Evolutionary conservation across 2,797 vertebrate species (phyloP).

Genomic region (Schizopygopsis malacanthus): DNA sequence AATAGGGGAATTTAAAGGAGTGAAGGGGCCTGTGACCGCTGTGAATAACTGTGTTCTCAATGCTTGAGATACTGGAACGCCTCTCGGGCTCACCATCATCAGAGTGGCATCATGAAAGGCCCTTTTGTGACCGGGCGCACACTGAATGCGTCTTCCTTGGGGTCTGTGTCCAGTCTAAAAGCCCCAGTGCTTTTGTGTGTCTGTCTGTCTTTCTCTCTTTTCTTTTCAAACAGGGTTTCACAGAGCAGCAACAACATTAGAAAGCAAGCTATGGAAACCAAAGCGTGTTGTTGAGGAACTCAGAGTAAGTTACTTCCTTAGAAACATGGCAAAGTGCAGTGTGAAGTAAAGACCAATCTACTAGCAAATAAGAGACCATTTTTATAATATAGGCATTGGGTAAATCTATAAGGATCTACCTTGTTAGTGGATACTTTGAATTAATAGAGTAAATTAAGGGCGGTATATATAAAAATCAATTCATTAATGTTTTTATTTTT

Average conservation of each 20-base stretch:
- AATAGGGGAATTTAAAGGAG: conserved; percentile 61
- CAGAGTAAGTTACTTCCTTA: conserved; percentile 30
- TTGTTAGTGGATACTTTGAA: background rate
- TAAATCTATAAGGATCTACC: background rate
- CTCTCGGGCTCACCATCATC: conserved; percentile 66
- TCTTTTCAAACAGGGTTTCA: conserved; percentile 54
- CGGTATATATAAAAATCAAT: background rate
- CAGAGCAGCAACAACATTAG: conserved; percentile 26
- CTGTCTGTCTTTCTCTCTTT: conserved; percentile 56
- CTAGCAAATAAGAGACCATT: background rate
- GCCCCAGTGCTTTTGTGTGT: conserved; percentile 64
- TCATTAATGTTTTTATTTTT: too few species aligned
- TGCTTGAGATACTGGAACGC: conserved; percentile 64
- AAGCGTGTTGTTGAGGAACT: conserved; percentile 32
- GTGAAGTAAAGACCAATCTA: conserved; percentile 3
- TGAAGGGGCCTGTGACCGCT: conserved; percentile 61
- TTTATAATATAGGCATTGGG: background rate
- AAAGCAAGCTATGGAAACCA: conserved; percentile 49
- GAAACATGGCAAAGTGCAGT: conserved; percentile 1
- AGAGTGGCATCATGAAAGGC: conserved; percentile 67
- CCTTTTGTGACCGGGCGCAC: conserved; percentile 70
- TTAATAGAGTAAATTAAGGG: background rate
- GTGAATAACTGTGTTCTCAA: conserved; percentile 67
- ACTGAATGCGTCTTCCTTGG: conserved; percentile 63
- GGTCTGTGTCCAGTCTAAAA: conserved; percentile 62